Base-by-base conservation (phyloP, 1,140 invertebrate genomes). In the Anastatus disparis region DNA sequence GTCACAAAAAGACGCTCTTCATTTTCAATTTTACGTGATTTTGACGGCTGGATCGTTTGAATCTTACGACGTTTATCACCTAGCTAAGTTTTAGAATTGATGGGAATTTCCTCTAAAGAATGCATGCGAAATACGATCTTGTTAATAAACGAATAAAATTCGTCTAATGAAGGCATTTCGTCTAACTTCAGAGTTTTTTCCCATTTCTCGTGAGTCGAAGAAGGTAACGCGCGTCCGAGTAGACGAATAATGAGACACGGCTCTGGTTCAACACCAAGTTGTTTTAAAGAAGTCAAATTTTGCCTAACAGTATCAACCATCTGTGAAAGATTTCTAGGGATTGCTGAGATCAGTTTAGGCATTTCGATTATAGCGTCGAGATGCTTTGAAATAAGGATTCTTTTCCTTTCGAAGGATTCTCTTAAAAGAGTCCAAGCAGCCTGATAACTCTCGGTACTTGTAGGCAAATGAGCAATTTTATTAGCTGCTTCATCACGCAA, bases 401-500 rank as follows among this genome's bases (percentile, higher is more conserved):
- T 53, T 46, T 69, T 68, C 10, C 59, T 35, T 42, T 77, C 74
- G 42, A 75, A 77, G 8, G 69, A 22, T n/a, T 65, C 48, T 17
- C 3, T 24, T 24, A 77, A 68, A 1, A 72, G 12, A 31, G 63
- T 40, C 74, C 75, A 77, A 20, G 75, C 73, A 9, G 53, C 58
- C 15, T 52, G 9, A 50, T 75, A 77, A 52, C 68, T 77, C 48
- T 73, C 71, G 20, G 46, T 48, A 42, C 63, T 73, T 20, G 62
- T 10, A 48, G 46, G 29, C 22, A 46, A 74, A 50, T 52, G 15
- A 2, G 59, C 9, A 1, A 74, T 20, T 22, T 65, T 65, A 20
- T 70, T 42, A 8, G 29, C 8, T 13, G 72, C 72, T 20, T 53
- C 40, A 31, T 61, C 72, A 1, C 44, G 24, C 31, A 73, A 38